These are phyloP conservation scores for Orientallactaga sibirica DNA, from an alignment of 2,797 vertebrate genomes.

Conservation along the genomic window DNA sequence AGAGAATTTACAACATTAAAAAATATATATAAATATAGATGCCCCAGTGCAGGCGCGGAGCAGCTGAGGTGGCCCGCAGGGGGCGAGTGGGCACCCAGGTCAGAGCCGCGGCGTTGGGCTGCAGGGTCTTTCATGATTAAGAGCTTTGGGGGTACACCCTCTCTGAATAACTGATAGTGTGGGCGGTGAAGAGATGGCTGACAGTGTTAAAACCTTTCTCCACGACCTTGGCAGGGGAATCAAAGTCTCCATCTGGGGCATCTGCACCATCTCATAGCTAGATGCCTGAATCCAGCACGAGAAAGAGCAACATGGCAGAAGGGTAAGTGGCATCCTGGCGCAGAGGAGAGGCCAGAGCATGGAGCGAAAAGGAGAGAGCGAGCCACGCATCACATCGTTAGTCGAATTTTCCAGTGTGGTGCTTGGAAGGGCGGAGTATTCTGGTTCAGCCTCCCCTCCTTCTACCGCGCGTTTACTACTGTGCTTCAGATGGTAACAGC, in stretches of 20 bases:
- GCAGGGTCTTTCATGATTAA: too few species aligned
- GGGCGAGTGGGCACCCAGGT: too few species aligned
- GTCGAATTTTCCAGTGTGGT: neutral
- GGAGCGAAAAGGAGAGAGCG: too few species aligned
- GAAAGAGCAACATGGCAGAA: neutral
- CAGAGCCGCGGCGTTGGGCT: too few species aligned
- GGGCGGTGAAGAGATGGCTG: neutral
- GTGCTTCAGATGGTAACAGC: neutral
- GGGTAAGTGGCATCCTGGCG: neutral
- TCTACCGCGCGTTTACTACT: neutral
- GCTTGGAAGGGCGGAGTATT: neutral
- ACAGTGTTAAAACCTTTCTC: neutral
- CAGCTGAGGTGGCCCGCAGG: too few species aligned
- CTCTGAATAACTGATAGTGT: neutral
- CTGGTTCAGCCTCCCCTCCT: neutral
- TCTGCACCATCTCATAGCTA: neutral
- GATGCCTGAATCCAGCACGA: neutral
- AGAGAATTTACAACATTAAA: neutral
- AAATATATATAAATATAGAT: too few species aligned
- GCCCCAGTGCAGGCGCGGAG: too few species aligned
- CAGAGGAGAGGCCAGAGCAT: neutral
- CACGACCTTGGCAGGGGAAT: neutral
- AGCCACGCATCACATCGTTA: neutral
- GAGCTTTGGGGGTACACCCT: too few species aligned
- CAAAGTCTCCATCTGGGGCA: neutral